A percentile compares a stretch with the other conserved stretches of the same genome.
Evolutionary conservation across 2,797 vertebrate genomes (phyloP).

Genomic region (Dipus sagitta): DNA sequence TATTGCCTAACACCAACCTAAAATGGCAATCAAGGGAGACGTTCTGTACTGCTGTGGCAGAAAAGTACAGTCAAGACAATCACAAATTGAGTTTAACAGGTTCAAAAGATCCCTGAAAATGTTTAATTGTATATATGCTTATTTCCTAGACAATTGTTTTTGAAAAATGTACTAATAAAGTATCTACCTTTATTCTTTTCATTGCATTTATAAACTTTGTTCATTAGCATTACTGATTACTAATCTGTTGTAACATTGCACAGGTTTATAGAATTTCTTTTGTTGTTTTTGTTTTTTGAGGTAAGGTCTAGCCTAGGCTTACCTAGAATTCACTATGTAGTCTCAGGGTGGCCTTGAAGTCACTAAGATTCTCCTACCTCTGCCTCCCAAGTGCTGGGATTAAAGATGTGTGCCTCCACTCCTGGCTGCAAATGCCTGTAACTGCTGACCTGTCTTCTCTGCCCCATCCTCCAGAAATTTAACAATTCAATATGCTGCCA

Average conservation of each 20-base stretch:
- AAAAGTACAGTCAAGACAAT: slow-evolving; percentile 61
- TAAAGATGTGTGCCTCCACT: too few species aligned
- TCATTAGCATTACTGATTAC: slow-evolving; percentile 15
- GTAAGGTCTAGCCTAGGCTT: too few species aligned
- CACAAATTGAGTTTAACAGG: slow-evolving; percentile 43
- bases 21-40: slow-evolving; percentile 51
- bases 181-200: slow-evolving; percentile 47
- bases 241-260: slow-evolving; percentile 30
- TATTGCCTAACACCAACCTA: slow-evolving; percentile 37
- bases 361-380: too few species aligned
- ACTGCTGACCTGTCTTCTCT: too few species aligned
- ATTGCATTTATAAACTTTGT: slow-evolving; percentile 61
- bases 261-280: background rate
- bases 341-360: too few species aligned
- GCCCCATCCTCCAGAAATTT: background rate
- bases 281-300: background rate
- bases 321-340: too few species aligned
- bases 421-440: too few species aligned
- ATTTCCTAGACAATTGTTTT: slow-evolving; percentile 54
- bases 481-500: background rate
- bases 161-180: slow-evolving; percentile 73
- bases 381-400: too few species aligned
- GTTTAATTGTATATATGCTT: slow-evolving; percentile 57
- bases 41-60: slow-evolving; percentile 28
- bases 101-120: slow-evolving; percentile 26